These are phyloP conservation scores for Arvicanthis niloticus DNA, from an alignment of 2,113 vertebrate genomes.

Conservation along the genomic window DNA sequence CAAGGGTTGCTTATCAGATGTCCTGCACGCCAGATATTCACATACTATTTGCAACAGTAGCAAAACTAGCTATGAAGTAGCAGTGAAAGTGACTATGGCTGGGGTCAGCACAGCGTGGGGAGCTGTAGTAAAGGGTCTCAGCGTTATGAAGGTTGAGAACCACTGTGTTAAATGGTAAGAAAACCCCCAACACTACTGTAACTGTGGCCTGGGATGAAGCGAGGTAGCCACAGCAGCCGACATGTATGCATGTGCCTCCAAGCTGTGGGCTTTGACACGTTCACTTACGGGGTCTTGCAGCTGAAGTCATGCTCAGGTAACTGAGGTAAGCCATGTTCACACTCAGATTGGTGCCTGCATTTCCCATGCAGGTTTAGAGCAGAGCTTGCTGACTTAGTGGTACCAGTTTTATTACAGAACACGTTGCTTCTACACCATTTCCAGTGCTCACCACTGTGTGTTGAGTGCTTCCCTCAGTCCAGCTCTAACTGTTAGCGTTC, in stretches of 20 bases:
- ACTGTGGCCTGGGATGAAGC: accelerated
- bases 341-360: not conserved
- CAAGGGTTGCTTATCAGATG: not conserved
- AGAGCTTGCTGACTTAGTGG: not conserved
- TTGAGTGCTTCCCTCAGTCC: not conserved
- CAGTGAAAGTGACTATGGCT: not conserved
- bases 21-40: not conserved
- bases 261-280: not conserved
- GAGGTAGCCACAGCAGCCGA: not conserved
- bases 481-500: not conserved
- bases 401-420: not conserved
- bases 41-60: not conserved
- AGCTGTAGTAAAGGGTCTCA: not conserved
- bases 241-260: accelerated
- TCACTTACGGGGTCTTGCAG: not conserved
- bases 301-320: not conserved
- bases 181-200: accelerated
- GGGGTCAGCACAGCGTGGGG: not conserved
- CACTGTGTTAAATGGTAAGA: not conserved
- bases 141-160: not conserved
- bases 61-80: not conserved
- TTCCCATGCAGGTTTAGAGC: not conserved
- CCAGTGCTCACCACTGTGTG: too few relatives aligned
- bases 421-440: not conserved
- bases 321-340: too few relatives aligned